Conservation (phyloP, 1,140 invertebrate species). For the Penaeus indicus region DNA sequence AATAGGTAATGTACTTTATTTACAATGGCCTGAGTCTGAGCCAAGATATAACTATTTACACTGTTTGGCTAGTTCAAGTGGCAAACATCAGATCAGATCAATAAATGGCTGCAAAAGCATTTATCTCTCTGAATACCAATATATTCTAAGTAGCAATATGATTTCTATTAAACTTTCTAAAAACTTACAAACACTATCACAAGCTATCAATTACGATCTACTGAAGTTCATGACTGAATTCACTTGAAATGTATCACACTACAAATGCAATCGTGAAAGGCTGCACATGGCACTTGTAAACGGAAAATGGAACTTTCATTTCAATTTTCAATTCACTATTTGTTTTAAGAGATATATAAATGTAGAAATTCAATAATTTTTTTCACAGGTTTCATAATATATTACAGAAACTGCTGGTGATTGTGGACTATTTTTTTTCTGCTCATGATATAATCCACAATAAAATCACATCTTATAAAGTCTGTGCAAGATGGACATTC, state of each 20-base stretch:
- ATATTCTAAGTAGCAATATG: conserved; percentile 55
- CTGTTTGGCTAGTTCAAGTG: conserved; percentile 57
- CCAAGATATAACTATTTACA: conserved; percentile 57
- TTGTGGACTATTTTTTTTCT: conserved; percentile 11
- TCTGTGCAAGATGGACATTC: conserved; percentile 2
- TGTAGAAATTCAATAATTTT: conserved; percentile 48
- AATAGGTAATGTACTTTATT: conserved; percentile 51
- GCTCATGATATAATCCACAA: conserved; percentile 33
- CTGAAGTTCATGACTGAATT: conserved; percentile 63
- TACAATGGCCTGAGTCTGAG: conserved; percentile 60
- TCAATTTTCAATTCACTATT: conserved; percentile 9
- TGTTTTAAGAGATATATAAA: conserved; percentile 45
- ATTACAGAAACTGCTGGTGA: neutral
- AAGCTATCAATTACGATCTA: conserved; percentile 59
- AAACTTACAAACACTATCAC: conserved; percentile 61
- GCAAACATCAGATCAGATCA: conserved; percentile 55
- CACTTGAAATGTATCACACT: conserved; percentile 60
- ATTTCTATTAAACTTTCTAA: conserved; percentile 50
- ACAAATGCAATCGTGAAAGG: conserved; percentile 64
- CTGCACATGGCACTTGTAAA: conserved; percentile 64
- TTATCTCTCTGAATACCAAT: conserved; percentile 45
- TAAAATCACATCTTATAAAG: conserved; percentile 8
- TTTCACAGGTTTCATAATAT: conserved; percentile 36
- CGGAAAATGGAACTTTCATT: conserved; percentile 44
- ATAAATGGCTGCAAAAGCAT: conserved; percentile 52